A percentile compares a stretch with the other conserved stretches of the same genome.
These are phyloP conservation scores for Doryteuthis pealeii DNA, from an alignment of 1,140 invertebrate species.

Conservation along the genomic window DNA sequence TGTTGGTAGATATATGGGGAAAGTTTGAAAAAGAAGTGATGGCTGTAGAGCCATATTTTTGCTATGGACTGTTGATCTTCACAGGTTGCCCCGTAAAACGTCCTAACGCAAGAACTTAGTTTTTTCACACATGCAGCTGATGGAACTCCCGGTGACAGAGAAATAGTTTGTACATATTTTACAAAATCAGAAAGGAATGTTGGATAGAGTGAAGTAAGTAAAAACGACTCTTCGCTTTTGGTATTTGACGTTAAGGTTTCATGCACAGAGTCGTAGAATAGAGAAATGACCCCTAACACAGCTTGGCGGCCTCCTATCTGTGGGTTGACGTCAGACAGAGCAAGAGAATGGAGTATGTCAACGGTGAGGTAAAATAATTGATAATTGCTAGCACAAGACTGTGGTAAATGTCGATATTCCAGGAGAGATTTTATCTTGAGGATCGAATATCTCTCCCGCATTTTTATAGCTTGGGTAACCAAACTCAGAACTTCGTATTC, in stretches of 20 bases:
- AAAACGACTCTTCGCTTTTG: not conserved
- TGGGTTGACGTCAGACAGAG: too few relatives aligned
- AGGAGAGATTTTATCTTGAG: not conserved
- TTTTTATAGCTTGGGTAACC: not conserved
- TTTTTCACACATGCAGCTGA: too few relatives aligned
- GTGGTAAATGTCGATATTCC: not conserved
- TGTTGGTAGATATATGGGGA: too few relatives aligned
- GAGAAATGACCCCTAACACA: not conserved
- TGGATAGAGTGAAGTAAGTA: not conserved
- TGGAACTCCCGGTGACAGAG: too few relatives aligned
- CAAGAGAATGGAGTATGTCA: not conserved
- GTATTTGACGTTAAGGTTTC: not conserved
- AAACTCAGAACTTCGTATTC: not conserved
- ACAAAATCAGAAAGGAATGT: not conserved
- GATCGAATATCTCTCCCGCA: too few relatives aligned
- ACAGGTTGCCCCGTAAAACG: too few relatives aligned
- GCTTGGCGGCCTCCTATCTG: not conserved
- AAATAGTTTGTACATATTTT: too few relatives aligned
- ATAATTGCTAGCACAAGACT: not conserved
- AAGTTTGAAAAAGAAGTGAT: too few relatives aligned
- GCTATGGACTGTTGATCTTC: too few relatives aligned
- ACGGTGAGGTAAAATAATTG: not conserved
- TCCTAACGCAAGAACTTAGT: too few relatives aligned
- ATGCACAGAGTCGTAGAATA: not conserved
- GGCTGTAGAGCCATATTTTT: too few relatives aligned